A percentile compares a stretch with the other conserved stretches of the same genome.
These are phyloP conservation scores for Zootoca vivipara DNA, from an alignment of 2,113 vertebrate species.

Conservation along the genomic window DNA sequence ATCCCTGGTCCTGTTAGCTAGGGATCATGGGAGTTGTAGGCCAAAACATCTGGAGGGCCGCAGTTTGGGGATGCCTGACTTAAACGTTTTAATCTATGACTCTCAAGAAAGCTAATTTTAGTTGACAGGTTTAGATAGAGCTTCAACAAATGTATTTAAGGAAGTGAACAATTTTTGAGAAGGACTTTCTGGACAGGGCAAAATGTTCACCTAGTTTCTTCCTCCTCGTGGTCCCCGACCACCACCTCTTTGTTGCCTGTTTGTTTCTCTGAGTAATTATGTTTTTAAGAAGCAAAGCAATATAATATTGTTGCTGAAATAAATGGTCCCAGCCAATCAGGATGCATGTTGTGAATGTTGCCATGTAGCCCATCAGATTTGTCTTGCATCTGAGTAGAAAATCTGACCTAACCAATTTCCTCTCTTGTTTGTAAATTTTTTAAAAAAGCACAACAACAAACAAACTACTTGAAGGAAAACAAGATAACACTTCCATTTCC, in stretches of 20 bases:
- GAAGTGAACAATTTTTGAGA: neutral
- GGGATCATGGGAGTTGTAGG: too few relatives aligned
- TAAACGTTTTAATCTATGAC: neutral
- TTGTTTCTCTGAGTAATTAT: neutral
- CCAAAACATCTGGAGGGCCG: too few relatives aligned
- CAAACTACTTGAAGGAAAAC: neutral
- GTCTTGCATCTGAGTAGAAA: neutral
- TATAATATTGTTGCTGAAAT: neutral
- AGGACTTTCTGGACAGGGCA: neutral
- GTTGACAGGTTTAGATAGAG: neutral
- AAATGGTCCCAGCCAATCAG: neutral
- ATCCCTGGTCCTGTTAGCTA: too few relatives aligned
- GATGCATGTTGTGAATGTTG: too few relatives aligned
- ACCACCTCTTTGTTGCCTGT: neutral
- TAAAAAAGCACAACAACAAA: neutral
- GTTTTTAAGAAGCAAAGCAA: neutral
- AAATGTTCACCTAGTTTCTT: neutral
- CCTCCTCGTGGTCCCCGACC: neutral
- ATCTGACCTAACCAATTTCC: neutral
- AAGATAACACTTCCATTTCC: neutral
- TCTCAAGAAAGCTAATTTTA: neutral
- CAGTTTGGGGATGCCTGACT: too few relatives aligned
- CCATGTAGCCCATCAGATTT: neutral
- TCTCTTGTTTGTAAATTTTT: neutral
- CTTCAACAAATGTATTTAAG: neutral